Evolutionary conservation across 2,888 invertebrate genomes (phyloP).

Genomic region (Polyommatus iphigenia): DNA sequence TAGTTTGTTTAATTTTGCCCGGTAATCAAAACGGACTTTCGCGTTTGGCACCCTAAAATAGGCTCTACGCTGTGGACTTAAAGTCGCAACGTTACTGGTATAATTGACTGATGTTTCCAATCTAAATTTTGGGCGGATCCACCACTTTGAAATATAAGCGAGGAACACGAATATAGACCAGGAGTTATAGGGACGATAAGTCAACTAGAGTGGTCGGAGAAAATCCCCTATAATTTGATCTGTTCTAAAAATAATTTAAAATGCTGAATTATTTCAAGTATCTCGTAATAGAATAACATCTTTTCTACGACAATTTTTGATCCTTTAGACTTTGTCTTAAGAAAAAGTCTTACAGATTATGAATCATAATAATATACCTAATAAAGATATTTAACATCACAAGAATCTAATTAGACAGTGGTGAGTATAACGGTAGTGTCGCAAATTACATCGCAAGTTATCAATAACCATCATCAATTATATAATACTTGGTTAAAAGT

Average conservation of each 20-base stretch:
- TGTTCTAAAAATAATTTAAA: not conserved
- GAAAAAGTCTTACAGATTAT: no score
- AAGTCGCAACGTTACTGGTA: slow-evolving; percentile 38
- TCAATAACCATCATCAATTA: not conserved
- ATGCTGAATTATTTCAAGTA: no score
- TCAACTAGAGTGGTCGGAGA: not conserved
- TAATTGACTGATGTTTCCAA: slow-evolving; percentile 49
- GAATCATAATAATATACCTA: no score
- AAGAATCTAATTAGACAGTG: not conserved
- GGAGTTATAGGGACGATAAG: slow-evolving; percentile 42
- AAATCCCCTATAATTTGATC: not conserved
- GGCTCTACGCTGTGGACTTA: slow-evolving; percentile 43
- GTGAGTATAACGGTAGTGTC: not conserved
- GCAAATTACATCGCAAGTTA: not conserved
- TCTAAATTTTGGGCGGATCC: slow-evolving; percentile 68
- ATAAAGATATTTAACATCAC: no score
- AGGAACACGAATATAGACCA: slow-evolving; percentile 54
- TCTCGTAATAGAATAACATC: no score
- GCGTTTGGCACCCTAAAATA: slow-evolving; percentile 41
- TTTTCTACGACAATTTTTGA: no score
- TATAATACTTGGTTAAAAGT: not conserved
- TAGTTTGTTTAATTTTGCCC: slow-evolving; percentile 47
- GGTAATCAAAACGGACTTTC: slow-evolving; percentile 41
- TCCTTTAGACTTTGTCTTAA: no score
- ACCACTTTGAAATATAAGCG: slow-evolving; percentile 61